Evolutionary conservation across 2,113 vertebrate species (phyloP).

Genomic region (Pantherophis guttatus): DNA sequence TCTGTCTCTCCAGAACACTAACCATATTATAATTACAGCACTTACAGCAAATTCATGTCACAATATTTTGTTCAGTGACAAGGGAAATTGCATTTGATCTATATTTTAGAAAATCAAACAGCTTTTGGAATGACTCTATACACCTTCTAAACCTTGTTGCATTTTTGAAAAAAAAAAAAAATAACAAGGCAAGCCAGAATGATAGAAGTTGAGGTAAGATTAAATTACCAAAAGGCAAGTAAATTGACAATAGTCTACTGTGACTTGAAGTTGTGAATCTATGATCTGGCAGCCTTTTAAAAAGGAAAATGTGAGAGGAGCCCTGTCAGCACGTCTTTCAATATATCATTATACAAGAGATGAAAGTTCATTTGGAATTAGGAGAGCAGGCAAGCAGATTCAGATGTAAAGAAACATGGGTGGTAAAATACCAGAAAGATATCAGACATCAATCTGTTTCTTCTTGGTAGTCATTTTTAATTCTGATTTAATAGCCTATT

Average conservation of each 20-base stretch:
- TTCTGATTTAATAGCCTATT: constrained; percentile 18
- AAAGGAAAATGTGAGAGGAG: constrained; percentile 61
- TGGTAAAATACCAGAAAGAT: constrained; percentile 41
- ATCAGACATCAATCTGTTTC: constrained; percentile 33
- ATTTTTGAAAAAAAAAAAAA: constrained; percentile 21
- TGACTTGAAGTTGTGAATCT: constrained; percentile 61
- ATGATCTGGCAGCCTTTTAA: constrained; percentile 67
- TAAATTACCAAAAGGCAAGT: constrained; percentile 60
- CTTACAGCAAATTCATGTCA: neutral
- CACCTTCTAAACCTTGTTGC: constrained; percentile 40
- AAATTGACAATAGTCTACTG: constrained; percentile 65
- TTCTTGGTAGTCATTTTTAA: constrained; percentile 33
- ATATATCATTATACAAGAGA: constrained; percentile 63
- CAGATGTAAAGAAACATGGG: constrained; percentile 51
- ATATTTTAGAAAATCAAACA: constrained; percentile 34
- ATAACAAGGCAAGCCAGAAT: constrained; percentile 35
- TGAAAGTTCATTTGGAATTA: constrained; percentile 66
- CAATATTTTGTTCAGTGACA: constrained; percentile 34
- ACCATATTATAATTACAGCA: neutral
- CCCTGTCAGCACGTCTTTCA: constrained; percentile 62
- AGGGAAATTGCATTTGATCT: constrained; percentile 47
- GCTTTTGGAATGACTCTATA: constrained; percentile 53
- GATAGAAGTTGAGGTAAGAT: constrained; percentile 56
- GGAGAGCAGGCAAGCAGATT: constrained; percentile 52
- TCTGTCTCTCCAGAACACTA: constrained; percentile 3